phyloP scores from a whole-genome alignment of 2,113 vertebrate genomes.

The Acrocephalus arundinaceus region DNA sequence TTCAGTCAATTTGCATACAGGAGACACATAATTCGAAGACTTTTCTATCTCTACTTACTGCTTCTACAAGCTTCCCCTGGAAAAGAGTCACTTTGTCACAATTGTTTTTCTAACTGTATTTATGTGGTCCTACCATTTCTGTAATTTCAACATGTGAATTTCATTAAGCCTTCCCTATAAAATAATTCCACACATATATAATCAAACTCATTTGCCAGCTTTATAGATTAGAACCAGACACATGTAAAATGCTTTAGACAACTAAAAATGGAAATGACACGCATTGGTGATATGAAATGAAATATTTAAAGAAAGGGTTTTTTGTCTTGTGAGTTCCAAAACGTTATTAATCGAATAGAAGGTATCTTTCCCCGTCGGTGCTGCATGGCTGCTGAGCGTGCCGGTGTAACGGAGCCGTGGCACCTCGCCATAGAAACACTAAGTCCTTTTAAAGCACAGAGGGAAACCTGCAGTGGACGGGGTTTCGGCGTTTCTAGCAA shows the following conservation, averaged over 20 bases:
- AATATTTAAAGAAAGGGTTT: background rate
- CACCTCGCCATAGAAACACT: slow-evolving; percentile 17
- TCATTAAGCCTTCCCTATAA: background rate
- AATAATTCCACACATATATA: background rate
- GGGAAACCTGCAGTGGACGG: background rate
- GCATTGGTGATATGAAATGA: background rate
- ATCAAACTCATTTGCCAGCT: background rate
- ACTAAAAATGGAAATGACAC: background rate
- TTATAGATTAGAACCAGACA: slow-evolving; percentile 4
- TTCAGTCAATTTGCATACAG: background rate
- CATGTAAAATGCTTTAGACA: background rate
- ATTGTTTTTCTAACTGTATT: background rate
- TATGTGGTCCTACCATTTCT: background rate
- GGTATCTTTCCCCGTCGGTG: background rate
- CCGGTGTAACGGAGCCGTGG: background rate
- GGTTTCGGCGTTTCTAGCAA: background rate
- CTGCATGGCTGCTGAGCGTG: background rate
- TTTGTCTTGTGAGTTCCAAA: background rate
- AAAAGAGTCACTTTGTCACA: background rate
- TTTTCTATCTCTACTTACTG: background rate
- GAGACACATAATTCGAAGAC: background rate
- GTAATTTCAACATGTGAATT: background rate
- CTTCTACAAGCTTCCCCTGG: background rate
- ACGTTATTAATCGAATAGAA: background rate
- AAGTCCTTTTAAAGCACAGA: slow-evolving; percentile 25